Evolutionary conservation across 2,888 invertebrate genomes (phyloP).

Genomic region (Argyra leucocephala): DNA sequence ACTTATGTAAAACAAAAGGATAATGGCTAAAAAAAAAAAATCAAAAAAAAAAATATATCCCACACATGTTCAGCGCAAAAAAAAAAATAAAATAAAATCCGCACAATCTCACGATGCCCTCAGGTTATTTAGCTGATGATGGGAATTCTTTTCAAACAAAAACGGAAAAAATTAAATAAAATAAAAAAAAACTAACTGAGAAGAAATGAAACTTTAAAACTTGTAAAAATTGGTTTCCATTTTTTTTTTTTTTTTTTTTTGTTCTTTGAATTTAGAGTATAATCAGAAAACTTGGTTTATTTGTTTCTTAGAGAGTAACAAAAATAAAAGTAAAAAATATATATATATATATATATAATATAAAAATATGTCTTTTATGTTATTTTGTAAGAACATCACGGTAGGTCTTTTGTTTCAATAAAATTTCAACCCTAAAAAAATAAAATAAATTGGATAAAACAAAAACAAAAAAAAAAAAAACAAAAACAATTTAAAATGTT

Average conservation of each 20-base stretch:
- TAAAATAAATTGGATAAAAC: background rate
- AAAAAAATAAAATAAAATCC: background rate
- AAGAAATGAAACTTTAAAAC: background rate
- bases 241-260: background rate
- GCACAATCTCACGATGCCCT: constrained; percentile 6
- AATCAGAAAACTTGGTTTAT: background rate
- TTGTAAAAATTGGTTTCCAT: background rate
- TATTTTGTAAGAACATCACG: background rate
- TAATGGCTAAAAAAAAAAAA: background rate
- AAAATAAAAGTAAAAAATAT: background rate
- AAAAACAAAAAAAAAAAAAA: no score
- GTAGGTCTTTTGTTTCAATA: background rate
- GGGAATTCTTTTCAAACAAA: background rate
- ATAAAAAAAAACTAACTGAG: no score
- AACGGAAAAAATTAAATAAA: background rate
- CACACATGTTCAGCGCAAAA: background rate
- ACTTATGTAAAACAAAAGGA: constrained; percentile 1
- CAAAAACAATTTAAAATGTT: background rate
- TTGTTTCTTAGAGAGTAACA: background rate
- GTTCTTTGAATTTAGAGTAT: background rate
- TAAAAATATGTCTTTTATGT: background rate
- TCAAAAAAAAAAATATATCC: background rate
- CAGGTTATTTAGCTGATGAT: constrained; percentile 3
- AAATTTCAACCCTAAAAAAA: constrained; percentile 4
- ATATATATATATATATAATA: no score